A percentile compares a stretch with the other conserved stretches of the same genome.
Conservation (phyloP, 2,888 invertebrate genomes). For the Phania funesta region DNA sequence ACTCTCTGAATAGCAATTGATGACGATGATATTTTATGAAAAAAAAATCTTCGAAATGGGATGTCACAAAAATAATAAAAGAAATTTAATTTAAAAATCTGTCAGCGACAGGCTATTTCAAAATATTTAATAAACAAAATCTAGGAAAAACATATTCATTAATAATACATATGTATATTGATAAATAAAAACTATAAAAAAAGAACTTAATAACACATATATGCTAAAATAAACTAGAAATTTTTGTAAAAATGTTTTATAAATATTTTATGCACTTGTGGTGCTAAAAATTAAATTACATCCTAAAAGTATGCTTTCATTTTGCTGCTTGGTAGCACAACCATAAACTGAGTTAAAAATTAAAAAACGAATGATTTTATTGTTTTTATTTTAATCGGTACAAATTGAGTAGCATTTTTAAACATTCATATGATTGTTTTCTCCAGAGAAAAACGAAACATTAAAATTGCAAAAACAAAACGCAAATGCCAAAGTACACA, state of each 20-base stretch:
- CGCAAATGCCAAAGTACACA: background rate
- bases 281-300: background rate
- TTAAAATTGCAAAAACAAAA: no score
- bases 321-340: background rate
- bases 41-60: slow-evolving; percentile 20
- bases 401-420: background rate
- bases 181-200: slow-evolving; percentile 15
- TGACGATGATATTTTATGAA: no score
- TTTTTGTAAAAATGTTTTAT: no score
- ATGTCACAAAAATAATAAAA: slow-evolving; percentile 46
- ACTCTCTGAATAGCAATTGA: background rate
- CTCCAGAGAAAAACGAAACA: slow-evolving; percentile 25
- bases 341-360: slow-evolving; percentile 15
- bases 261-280: no score
- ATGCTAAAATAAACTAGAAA: background rate
- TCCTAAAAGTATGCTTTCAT: slow-evolving; percentile 36
- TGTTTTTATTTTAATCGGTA: background rate
- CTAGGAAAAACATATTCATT: background rate
- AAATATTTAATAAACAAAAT: slow-evolving; percentile 27
- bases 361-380: background rate
- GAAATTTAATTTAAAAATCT: slow-evolving; percentile 70
- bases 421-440: background rate
- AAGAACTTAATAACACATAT: background rate
- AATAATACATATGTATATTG: background rate
- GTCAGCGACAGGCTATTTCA: slow-evolving; percentile 61